Evolutionary conservation across 2,113 vertebrate genomes (phyloP), one percentile per base, ranked within the genome.

Genomic region (Corythornis cristatus): DNA sequence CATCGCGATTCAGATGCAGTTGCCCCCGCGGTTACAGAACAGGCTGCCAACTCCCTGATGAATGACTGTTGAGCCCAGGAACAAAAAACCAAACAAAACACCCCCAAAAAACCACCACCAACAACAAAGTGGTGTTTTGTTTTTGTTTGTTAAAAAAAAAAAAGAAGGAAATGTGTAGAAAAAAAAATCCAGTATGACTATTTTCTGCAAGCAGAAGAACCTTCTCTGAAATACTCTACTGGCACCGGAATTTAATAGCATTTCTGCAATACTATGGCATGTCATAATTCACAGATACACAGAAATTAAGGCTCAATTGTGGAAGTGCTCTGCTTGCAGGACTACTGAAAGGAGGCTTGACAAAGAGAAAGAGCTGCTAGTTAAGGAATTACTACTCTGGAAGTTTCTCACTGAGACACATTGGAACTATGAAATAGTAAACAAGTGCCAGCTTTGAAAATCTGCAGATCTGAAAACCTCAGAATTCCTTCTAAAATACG

Each of bases 1-100:
- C 95, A 88, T 77, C 56, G 62, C 66, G 26, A 1, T 42, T 72
- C 61, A 89, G 50, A 61, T 3, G 28, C 84, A 35, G 62, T 26
- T 93, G 58, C 67, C 74, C 83, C 74, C 25, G 5, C n/a, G 67
- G 77, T 82, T 80, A 92, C 71, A 73, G 87, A 94, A 72, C 76
- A 80, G 78, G 45, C 29, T 33, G 43, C 45, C 82, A 71, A 4
- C 46, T 86, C 57, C 22, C 16, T 35, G 11, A 15, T 70, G 65
- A 78, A 51, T 4, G 33, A 46, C 11, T 54, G 66, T 14, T 31
- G 65, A 94, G 11, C 8, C 40, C 33, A 62, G 28, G 35, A 56
- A 54, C 10, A 31, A 50, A 33, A 56, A n/a, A 10, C 31, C 22
- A 22, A 48, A 48, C 20, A 48, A 48, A 48, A 37, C 37, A 37